A percentile compares a stretch with the other conserved stretches of the same genome.
Evolutionary conservation across 2,888 invertebrate species (phyloP).

Genomic region (Saturnia japonica): DNA sequence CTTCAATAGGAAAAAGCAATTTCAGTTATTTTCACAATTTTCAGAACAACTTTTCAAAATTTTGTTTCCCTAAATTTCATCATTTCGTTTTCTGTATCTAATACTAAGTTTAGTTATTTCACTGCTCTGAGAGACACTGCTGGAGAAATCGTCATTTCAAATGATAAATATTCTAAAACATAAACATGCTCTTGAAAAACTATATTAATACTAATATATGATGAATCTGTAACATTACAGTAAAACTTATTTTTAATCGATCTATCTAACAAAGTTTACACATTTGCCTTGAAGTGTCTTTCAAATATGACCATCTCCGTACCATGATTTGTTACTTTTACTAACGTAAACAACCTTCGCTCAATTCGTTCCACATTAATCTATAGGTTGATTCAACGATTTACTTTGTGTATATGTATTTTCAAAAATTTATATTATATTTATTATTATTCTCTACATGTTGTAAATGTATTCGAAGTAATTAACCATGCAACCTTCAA

Average conservation of each 20-base stretch:
- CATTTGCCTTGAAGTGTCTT: constrained; percentile 20
- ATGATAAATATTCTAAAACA: neutral
- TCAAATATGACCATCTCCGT: constrained; percentile 20
- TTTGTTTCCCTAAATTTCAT: too few relatives aligned
- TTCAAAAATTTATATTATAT: constrained; percentile 33
- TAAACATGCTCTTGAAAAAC: neutral
- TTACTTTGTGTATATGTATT: neutral
- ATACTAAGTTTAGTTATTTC: too few relatives aligned
- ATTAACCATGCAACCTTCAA: constrained; percentile 53
- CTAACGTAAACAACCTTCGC: constrained; percentile 33
- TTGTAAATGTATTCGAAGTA: constrained; percentile 29
- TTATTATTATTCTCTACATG: constrained; percentile 36
- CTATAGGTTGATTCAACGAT: constrained; percentile 23
- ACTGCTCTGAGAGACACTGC: neutral
- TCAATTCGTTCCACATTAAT: constrained; percentile 34
- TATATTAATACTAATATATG: neutral
- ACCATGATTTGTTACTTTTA: constrained; percentile 36
- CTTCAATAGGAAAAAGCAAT: too few relatives aligned
- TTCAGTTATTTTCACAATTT: too few relatives aligned
- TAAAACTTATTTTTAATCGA: constrained; percentile 14
- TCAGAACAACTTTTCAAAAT: too few relatives aligned
- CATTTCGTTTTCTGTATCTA: too few relatives aligned
- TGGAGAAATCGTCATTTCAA: too few relatives aligned
- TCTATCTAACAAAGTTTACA: constrained; percentile 15
- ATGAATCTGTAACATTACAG: neutral